Evolutionary conservation across 2,888 invertebrate species (phyloP), one percentile per base, ranked within the genome.

Genomic region (Eupithecia inturbata): DNA sequence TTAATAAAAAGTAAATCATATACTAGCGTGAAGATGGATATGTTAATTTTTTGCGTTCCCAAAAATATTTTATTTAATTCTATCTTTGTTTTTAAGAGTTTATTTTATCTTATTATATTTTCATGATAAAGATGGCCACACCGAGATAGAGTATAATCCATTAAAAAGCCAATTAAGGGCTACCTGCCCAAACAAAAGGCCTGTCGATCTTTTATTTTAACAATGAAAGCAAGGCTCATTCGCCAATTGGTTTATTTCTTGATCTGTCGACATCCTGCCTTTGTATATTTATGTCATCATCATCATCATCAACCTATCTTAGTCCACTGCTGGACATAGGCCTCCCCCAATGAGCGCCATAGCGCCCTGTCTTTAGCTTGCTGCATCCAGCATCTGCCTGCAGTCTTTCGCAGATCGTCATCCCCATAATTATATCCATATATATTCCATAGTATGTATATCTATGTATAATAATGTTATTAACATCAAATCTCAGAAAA

Each of bases 141-240:
- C 22, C 19, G n/a, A 28, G 67, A 31, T 67, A 67, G 71, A 67
- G 67, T 67, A n/a, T n/a, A 45, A 71, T 71, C 71, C 71, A 71
- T 71, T 71, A 71, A 71, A 71, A 71, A 67, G 71, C 67, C 67
- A 71, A 71, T 71, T 67, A 71, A 67, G 60, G 45, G 31, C 60
- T 67, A 67, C 60, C 71, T 67, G 71, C 41, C n/a, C 26, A 53
- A 67, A 67, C 62, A 67, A 63, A 70, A 10, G 45, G 67, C 53
- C 49, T 28, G 66, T 28, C 33, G 60, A 71, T 57, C 57, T 57
- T 57, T 57, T 57, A 57, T 57, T 26, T 14, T 57, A 57, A 71
- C 67, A 71, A 67, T 67, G 71, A 45, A 60, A 57, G 39, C 39
- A 28, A 68, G 36, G 36, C 36, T 57, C 57, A 68, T 33, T 57